Base-by-base conservation (phyloP, 1,140 invertebrate species). In the Manduca sexta region DNA sequence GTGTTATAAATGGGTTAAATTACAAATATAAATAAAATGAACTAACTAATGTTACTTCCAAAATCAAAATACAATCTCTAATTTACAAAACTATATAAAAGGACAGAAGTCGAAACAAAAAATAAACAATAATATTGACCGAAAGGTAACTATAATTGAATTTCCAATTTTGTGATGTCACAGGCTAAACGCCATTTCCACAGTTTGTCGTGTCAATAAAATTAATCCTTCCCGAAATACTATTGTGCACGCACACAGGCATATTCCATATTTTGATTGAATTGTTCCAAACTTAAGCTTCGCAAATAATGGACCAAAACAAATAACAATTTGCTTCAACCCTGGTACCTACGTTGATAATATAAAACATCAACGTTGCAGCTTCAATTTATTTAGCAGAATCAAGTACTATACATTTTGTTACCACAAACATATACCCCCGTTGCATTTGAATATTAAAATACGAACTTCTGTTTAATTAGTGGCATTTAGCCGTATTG, bases 221-320 rank as follows among this genome's bases (percentile, higher is more conserved):
- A 69, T 71, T 76, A 74, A 79, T 79, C 74, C 71, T 55, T 56
- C 55, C 33, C 62, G 45, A 59, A 68, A 75, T 68, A 72, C 64
- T 57, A 45, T 51, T 42, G 58, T 30, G 30, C 53, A 37, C 56
- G 41, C 56, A 49, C 59, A 56, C 58, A 52, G 56, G 41, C 55
- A 54, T 56, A 63, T 56, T 48, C 56, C 64, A 67, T 74, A 79
- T 81, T 79, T 65, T 73, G 68, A 78, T 76, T 79, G 72, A 70
- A 70, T 77, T 72, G 67, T 71, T 69, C 39, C 56, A 57, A 69
- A 73, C 61, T 72, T 74, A 76, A 73, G 70, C 64, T 74, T 65
- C 49, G 59, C 74, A 74, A 70, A 75, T 71, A 71, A 69, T 57
- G 48, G 49, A 64, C 56, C 63, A 62, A 64, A 64, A 63, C 60